Percentiles rank a stretch among this genome's conserved stretches.
These are phyloP conservation scores for Scaptomyza tumidula DNA, from an alignment of 2,888 invertebrate genomes.

Conservation along the genomic window DNA sequence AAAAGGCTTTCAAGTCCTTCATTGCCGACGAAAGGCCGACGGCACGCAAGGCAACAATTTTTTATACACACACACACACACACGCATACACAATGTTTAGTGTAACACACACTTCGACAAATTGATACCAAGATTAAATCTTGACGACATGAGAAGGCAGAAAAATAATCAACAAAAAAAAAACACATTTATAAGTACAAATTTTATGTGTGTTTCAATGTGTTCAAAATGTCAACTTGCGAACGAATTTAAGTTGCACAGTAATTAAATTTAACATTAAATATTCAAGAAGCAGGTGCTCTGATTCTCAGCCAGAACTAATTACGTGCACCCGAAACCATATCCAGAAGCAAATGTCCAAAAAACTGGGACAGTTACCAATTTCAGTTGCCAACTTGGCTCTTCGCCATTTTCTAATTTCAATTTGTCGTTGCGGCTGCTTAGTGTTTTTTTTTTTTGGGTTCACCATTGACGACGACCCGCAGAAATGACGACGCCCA, in stretches of 20 bases:
- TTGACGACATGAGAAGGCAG: slow-evolving; percentile 43
- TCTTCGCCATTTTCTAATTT: slow-evolving; percentile 67
- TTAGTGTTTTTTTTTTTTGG: slow-evolving; percentile 16
- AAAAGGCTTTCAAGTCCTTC: slow-evolving; percentile 63
- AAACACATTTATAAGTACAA: not conserved
- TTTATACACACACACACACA: slow-evolving; percentile 45
- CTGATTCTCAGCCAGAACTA: slow-evolving; percentile 51
- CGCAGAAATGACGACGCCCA: slow-evolving; percentile 59
- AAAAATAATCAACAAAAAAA: slow-evolving; percentile 13
- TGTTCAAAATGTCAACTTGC: slow-evolving; percentile 10
- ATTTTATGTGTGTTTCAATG: not conserved
- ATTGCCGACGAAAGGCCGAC: slow-evolving; percentile 40
- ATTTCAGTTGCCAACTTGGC: slow-evolving; percentile 50
- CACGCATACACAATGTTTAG: slow-evolving; percentile 35
- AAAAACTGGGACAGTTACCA: slow-evolving; percentile 35
- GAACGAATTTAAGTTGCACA: not conserved
- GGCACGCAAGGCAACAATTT: slow-evolving; percentile 63
- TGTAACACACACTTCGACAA: slow-evolving; percentile 76
- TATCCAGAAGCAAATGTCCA: slow-evolving; percentile 36
- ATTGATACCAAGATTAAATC: slow-evolving; percentile 81
- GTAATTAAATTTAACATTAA: slow-evolving; percentile 59
- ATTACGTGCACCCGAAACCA: slow-evolving; percentile 40
- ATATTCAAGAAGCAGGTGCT: slow-evolving; percentile 54
- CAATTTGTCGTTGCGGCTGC: slow-evolving; percentile 62
- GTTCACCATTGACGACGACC: slow-evolving; percentile 43